Conservation (phyloP, 2,888 invertebrate genomes). For the Hymenopus coronatus region DNA sequence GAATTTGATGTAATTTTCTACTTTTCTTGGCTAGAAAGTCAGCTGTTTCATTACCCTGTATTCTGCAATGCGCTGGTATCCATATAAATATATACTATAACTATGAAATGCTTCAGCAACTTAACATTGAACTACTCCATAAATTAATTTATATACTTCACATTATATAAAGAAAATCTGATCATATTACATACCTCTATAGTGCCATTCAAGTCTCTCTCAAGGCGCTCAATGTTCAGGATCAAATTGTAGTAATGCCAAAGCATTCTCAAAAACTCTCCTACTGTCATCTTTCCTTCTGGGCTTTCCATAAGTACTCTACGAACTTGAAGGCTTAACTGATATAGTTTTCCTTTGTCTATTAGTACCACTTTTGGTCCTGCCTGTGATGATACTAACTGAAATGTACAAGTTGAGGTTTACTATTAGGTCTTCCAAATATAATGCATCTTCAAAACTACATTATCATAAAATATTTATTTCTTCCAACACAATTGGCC, state of each 20-base stretch:
- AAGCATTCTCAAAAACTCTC: conserved; percentile 50
- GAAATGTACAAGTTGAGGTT: not conserved
- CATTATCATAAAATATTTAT: too few species aligned
- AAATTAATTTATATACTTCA: not conserved
- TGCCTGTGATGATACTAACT: conserved; percentile 36
- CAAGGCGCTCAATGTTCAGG: conserved; percentile 41
- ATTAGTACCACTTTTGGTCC: conserved; percentile 53
- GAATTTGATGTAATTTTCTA: too few species aligned
- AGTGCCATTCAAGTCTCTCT: not conserved
- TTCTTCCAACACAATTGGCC: too few species aligned
- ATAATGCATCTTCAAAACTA: too few species aligned
- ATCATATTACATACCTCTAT: not conserved
- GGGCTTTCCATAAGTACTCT: conserved; percentile 55
- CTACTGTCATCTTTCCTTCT: conserved; percentile 49
- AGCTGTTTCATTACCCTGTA: too few species aligned
- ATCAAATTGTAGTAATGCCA: conserved; percentile 45
- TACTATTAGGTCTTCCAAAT: not conserved
- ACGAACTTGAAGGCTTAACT: conserved; percentile 54
- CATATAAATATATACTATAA: too few species aligned
- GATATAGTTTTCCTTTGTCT: conserved; percentile 52
- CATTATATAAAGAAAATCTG: not conserved
- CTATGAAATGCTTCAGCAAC: not conserved
- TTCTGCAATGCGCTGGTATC: too few species aligned
- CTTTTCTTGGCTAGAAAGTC: too few species aligned
- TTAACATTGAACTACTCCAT: not conserved